A percentile compares a stretch with the other conserved stretches of the same genome.
phyloP scores from a whole-genome alignment of 2,113 vertebrate species.

The Chlamydotis undulata region DNA sequence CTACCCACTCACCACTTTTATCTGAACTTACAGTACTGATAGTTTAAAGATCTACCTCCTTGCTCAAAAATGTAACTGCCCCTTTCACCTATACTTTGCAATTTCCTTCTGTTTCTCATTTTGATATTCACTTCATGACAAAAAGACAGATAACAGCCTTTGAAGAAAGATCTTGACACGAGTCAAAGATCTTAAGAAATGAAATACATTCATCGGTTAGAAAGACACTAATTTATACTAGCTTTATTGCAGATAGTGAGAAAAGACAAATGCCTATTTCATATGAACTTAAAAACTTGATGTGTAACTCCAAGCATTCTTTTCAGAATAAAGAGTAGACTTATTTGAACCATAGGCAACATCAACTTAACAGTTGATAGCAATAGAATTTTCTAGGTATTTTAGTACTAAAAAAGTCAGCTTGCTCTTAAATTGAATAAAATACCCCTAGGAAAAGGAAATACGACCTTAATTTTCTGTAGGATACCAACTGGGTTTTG shows the following conservation, averaged over 20 bases:
- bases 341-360: not conserved
- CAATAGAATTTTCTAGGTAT: not conserved
- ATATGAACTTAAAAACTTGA: not conserved
- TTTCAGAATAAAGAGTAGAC: not conserved
- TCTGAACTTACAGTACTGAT: not conserved
- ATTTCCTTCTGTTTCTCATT: not conserved
- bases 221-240: not conserved
- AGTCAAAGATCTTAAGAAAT: not conserved
- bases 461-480: not conserved
- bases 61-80: not conserved
- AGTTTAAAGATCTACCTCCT: not conserved
- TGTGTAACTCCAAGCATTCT: not conserved
- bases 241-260: not conserved
- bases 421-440: not conserved
- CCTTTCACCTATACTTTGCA: not conserved
- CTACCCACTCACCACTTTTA: not conserved
- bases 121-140: not conserved
- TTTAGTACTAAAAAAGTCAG: not conserved
- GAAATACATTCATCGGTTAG: not conserved
- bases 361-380: not conserved
- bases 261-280: not conserved
- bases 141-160: not conserved
- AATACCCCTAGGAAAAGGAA: not conserved
- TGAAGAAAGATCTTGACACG: not conserved
- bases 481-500: not conserved